phyloP scores from a whole-genome alignment of 23 tunicate species.

The Halocynthia roretzi region DNA sequence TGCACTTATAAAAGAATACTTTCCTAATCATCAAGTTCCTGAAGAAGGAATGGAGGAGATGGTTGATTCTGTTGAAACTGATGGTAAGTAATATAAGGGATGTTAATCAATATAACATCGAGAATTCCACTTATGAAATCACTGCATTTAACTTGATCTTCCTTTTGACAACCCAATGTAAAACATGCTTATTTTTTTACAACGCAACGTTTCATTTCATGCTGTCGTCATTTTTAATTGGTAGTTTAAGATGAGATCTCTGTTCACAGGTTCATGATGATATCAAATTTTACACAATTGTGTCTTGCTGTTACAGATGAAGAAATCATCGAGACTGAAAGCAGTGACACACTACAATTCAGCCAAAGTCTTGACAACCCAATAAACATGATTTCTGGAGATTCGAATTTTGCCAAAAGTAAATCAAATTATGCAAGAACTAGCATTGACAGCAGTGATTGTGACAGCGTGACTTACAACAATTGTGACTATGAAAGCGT shows the following conservation, averaged over 20 bases:
- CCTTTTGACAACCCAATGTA: not conserved
- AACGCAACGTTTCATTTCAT: not conserved
- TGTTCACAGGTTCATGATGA: too few relatives aligned
- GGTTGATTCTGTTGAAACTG: not conserved
- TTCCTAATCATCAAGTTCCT: conserved; percentile 5
- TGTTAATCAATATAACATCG: too few relatives aligned
- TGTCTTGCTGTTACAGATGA: too few relatives aligned
- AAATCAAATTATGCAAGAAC: not conserved
- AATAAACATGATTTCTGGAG: not conserved
- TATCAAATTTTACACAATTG: too few relatives aligned
- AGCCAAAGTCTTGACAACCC: too few relatives aligned
- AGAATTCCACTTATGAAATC: too few relatives aligned
- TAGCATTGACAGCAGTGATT: not conserved
- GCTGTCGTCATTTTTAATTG: not conserved
- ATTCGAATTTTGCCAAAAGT: not conserved
- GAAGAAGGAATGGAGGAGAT: not conserved
- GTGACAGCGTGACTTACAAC: not conserved
- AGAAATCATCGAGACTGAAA: too few relatives aligned
- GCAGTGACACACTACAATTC: too few relatives aligned
- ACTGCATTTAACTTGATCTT: too few relatives aligned
- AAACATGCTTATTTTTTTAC: not conserved
- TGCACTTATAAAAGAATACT: conserved; percentile 16
- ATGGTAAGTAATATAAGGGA: not conserved
- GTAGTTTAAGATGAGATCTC: not conserved
- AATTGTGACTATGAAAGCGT: not conserved